Conservation (phyloP, 2,888 invertebrate genomes). For the Pseudeuparius sepicola region DNA sequence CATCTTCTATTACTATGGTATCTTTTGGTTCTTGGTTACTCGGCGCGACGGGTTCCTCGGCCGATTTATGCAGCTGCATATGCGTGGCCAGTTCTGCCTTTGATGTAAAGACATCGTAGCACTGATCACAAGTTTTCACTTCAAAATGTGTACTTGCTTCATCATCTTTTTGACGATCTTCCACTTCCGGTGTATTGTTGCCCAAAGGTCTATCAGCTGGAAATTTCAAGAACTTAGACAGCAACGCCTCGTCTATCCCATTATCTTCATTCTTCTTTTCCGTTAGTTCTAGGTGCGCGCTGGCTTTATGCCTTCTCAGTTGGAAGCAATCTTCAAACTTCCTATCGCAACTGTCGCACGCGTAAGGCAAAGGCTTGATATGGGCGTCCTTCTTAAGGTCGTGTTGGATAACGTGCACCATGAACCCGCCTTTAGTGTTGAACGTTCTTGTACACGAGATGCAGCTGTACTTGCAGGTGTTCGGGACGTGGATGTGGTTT, state of each 20-base stretch:
- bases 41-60: slow-evolving; percentile 14
- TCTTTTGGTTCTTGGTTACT: not conserved
- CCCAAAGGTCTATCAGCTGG: no score
- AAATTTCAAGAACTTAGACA: no score
- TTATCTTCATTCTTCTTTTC: no score
- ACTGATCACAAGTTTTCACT: slow-evolving; percentile 23
- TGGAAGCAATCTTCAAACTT: slow-evolving; percentile 25
- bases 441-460: slow-evolving; percentile 22
- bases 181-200: no score
- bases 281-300: not conserved
- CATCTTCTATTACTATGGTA: slow-evolving; percentile 10
- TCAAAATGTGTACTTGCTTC: no score
- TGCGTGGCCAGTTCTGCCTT: slow-evolving; percentile 25
- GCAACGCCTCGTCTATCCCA: no score
- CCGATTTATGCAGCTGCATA: slow-evolving; percentile 22
- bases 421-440: slow-evolving; percentile 24
- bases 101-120: slow-evolving; percentile 27
- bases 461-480: slow-evolving; percentile 24
- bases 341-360: slow-evolving; percentile 20
- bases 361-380: slow-evolving; percentile 19
- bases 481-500: slow-evolving; percentile 16
- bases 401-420: slow-evolving; percentile 26
- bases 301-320: slow-evolving; percentile 22
- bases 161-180: no score
- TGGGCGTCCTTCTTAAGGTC: no score